Base-by-base conservation (phyloP, 1,140 invertebrate genomes). In the Orchesella cincta region DNA sequence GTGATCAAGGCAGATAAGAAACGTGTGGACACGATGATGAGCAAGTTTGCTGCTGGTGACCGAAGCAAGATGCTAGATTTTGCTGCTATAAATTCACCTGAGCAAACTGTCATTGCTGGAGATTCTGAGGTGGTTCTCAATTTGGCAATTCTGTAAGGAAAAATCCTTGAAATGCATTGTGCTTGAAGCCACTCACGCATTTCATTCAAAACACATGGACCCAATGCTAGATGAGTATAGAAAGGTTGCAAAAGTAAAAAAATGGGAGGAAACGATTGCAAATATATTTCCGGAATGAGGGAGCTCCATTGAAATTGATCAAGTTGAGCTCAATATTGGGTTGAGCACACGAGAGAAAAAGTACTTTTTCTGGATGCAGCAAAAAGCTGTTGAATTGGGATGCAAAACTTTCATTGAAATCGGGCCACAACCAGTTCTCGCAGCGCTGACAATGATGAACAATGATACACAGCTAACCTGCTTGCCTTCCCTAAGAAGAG, bases 401-500 rank as follows among this genome's bases (percentile, higher is more conserved):
- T 36, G 29, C 31, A 8, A 36, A 26, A 31, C 31, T 34, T 71
- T 71, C 29, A 23, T 71, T 71, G 67, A 71, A 71, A 33, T 34
- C 8, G 67, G 67, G 14, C 29, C 67, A 31, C 67, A 71, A 33
- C 67, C 67, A 12, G 34, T 71, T 33, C 34, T 71, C 16, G 16
- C 12, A 28, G 29, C 67, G 5, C 26, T 71, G 29, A 34, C 34
- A 5, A 12, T 29, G 1, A 34, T 12, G 8, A 71, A 71, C 23
- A 20, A 14, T 14, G 67, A 71, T 2, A 29, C 12, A 36, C 16
- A 72, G 2, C 29, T 57, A 0, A 51, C 35, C 1, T 77, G 52
- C 26, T 70, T 73, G 12, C 79, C 79, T 0, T 77, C 76, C 0
- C 35, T 80, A 28, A 76, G 8, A 80, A 76, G 39, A 78, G 54